Percentiles rank a stretch among this genome's conserved stretches.
phyloP scores from a whole-genome alignment of 2,797 vertebrate genomes.

The Sparus aurata region DNA sequence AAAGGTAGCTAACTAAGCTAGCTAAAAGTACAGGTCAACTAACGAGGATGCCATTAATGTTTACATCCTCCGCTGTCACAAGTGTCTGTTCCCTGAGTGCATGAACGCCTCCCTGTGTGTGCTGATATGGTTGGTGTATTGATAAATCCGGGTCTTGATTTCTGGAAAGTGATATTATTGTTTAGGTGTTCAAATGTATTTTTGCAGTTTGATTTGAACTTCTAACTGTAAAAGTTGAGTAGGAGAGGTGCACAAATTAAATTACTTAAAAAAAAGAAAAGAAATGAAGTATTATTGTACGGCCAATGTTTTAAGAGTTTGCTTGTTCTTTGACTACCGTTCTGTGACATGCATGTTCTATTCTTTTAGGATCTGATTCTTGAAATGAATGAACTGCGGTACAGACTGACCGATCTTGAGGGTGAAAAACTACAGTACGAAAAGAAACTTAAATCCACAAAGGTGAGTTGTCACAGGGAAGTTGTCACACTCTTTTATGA shows the following conservation, averaged over 20 bases:
- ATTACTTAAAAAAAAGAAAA: neutral
- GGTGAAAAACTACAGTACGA: slow-evolving; percentile 94
- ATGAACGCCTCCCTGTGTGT: no score
- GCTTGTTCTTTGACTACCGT: neutral
- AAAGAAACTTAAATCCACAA: slow-evolving; percentile 96
- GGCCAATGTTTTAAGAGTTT: neutral
- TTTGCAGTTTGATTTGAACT: neutral
- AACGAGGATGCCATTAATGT: no score
- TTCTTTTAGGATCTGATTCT: slow-evolving; percentile 90
- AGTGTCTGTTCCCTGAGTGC: no score
- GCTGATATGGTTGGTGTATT: no score
- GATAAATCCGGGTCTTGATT: no score
- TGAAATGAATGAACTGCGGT: slow-evolving; percentile 93
- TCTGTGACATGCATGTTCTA: slow-evolving; percentile 11
- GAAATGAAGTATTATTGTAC: neutral
- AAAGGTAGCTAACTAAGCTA: no score
- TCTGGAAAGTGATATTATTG: no score
- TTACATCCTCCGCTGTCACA: no score
- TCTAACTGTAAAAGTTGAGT: neutral
- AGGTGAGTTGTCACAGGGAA: slow-evolving; percentile 86
- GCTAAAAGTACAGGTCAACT: no score
- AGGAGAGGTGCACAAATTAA: neutral
- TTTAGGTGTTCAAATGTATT: no score
- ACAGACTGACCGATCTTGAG: slow-evolving; percentile 94
- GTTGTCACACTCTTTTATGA: neutral